Conservation (phyloP, 1,140 invertebrate species). For the Phymastichus coffea region DNA sequence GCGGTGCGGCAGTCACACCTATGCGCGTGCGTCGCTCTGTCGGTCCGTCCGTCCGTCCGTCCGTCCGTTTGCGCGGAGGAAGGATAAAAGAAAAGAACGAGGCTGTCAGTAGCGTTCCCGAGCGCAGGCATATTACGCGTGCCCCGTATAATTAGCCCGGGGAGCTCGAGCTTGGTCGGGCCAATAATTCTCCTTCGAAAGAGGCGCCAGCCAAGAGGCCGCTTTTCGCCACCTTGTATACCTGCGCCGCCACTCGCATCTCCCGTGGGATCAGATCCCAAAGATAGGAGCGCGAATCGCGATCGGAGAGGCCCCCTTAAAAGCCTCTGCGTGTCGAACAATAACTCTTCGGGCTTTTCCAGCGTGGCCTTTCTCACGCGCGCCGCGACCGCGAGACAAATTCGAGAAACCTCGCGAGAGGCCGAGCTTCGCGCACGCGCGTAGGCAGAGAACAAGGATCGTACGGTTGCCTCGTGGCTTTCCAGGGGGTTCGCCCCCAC, state of each 20-base stretch:
- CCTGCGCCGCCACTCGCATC: conserved; percentile 23
- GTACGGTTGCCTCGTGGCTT: too few relatives aligned
- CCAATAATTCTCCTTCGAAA: conserved; percentile 46
- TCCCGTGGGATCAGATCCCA: conserved; percentile 39
- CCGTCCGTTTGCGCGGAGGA: neutral
- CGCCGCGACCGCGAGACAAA: too few relatives aligned
- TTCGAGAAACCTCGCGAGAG: too few relatives aligned
- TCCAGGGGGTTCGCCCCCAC: too few relatives aligned
- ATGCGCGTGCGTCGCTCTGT: conserved; percentile 5
- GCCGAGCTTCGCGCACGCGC: too few relatives aligned
- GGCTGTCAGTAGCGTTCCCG: conserved; percentile 9
- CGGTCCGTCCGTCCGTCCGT: too few relatives aligned
- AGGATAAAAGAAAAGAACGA: neutral
- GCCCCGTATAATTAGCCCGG: too few relatives aligned
- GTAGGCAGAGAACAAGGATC: too few relatives aligned
- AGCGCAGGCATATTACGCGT: neutral
- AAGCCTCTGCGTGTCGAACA: conserved; percentile 36
- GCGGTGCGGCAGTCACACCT: conserved; percentile 4
- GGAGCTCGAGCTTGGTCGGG: conserved; percentile 12
- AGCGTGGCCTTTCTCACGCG: too few relatives aligned
- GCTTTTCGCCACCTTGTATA: conserved; percentile 44
- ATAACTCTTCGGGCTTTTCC: conserved; percentile 32
- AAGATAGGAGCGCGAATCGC: conserved; percentile 32
- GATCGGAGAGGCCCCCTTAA: conserved; percentile 15
- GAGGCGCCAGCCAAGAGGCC: conserved; percentile 40